A percentile compares a stretch with the other conserved stretches of the same genome.
phyloP scores from a whole-genome alignment of 2,797 vertebrate species.

The Chaetodon trifasciatus region DNA sequence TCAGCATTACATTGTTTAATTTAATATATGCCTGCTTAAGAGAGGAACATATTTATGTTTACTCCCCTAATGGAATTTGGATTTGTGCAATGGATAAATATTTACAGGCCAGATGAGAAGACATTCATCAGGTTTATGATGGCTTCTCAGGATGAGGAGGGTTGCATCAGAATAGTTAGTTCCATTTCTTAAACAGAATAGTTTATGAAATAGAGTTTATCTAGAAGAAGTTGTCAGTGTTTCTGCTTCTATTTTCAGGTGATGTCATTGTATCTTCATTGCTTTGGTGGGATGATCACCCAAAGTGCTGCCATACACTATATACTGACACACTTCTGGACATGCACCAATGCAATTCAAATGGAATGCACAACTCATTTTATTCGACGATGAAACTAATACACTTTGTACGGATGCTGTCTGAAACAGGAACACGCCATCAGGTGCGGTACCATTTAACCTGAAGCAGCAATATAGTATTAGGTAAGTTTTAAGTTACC shows the following conservation, averaged over 20 bases:
- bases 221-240: conserved; percentile 53
- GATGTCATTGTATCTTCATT: conserved; percentile 44
- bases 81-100: conserved; percentile 85
- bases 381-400: conserved; percentile 47
- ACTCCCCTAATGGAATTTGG: conserved; percentile 80
- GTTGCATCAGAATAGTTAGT: conserved; percentile 52
- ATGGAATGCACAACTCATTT: conserved; percentile 51
- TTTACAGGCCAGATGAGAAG: conserved; percentile 78
- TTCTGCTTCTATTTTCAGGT: conserved; percentile 52
- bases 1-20: conserved; percentile 78
- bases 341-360: conserved; percentile 45
- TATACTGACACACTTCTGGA: conserved; percentile 4
- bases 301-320: conserved; percentile 2
- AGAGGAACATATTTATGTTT: conserved; percentile 82
- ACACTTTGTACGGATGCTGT: conserved; percentile 29
- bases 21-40: conserved; percentile 75
- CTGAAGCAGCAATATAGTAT: conserved; percentile 58
- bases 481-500: conserved; percentile 75
- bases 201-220: conserved; percentile 57
- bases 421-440: conserved; percentile 38
- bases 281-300: conserved; percentile 12
- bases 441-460: conserved; percentile 58
- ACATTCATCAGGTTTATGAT: conserved; percentile 73
- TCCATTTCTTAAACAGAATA: conserved; percentile 69
- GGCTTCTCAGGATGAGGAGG: conserved; percentile 58